Conservation (phyloP, 2,797 vertebrate genomes). For the Tarsius wallacei region DNA sequence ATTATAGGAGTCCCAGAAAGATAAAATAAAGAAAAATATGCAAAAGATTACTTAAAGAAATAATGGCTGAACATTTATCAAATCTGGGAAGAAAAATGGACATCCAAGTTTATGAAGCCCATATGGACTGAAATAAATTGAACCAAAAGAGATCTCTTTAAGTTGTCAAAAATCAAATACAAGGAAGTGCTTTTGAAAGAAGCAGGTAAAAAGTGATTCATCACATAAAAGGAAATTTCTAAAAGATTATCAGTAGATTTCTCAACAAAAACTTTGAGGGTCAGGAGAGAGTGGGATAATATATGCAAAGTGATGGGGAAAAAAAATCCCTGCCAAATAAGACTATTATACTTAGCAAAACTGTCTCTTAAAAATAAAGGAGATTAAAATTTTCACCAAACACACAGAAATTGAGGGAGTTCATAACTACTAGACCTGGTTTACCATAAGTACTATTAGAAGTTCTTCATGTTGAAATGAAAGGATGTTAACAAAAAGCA, state of each 20-base stretch:
- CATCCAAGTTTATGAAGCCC: neutral
- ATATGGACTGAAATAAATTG: neutral
- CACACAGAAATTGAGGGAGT: neutral
- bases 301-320: neutral
- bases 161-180: neutral
- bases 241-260: neutral
- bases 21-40: rapidly evolving
- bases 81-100: neutral
- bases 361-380: neutral
- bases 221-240: neutral
- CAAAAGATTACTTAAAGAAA: neutral
- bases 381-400: neutral
- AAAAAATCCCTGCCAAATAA: neutral
- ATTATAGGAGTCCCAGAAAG: too few species aligned
- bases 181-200: neutral
- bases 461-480: neutral
- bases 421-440: neutral
- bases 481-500: neutral
- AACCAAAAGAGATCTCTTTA: neutral
- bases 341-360: neutral
- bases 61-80: neutral
- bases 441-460: neutral
- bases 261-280: neutral
- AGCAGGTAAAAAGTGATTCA: neutral
- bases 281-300: neutral